phyloP scores from a whole-genome alignment of 2,797 vertebrate species.

The Hylomyscus alleni region DNA sequence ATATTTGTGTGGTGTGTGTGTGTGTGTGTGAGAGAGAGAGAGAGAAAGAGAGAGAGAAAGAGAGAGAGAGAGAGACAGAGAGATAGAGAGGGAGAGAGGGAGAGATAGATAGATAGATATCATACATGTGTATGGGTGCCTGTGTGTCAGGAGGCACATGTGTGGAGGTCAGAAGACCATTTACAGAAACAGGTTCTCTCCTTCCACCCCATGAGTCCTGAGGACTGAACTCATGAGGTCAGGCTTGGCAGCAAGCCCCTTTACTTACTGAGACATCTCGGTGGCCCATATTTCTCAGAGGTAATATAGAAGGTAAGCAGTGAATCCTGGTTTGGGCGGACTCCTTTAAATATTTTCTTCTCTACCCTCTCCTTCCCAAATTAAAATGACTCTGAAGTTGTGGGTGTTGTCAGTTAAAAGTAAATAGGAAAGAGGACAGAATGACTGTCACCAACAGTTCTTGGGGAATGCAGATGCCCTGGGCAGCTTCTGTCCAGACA shows the following conservation, averaged over 20 bases:
- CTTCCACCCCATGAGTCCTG: not conserved
- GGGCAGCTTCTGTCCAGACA: not conserved
- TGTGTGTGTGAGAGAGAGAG: too few species aligned
- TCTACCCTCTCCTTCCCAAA: not conserved
- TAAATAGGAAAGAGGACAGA: not conserved
- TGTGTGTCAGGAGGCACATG: not conserved
- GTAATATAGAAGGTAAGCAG: not conserved
- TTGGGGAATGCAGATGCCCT: not conserved
- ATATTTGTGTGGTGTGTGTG: not conserved
- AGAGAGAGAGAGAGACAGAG: too few species aligned
- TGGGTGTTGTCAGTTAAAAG: not conserved
- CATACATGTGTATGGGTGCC: not conserved
- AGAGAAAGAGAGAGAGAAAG: too few species aligned
- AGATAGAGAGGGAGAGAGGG: too few species aligned
- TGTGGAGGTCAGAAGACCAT: not conserved
- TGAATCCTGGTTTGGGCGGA: not conserved
- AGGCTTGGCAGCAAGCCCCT: not conserved
- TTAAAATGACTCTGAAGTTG: not conserved
- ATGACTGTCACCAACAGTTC: not conserved
- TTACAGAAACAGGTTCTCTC: not conserved
- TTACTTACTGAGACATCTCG: not conserved
- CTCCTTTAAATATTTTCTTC: not conserved
- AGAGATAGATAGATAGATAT: too few species aligned
- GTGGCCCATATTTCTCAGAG: not conserved
- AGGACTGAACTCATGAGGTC: not conserved